Percentiles rank a stretch among this genome's conserved stretches.
Evolutionary conservation across 2,888 invertebrate genomes (phyloP).

Genomic region (Dascillus cervinus): DNA sequence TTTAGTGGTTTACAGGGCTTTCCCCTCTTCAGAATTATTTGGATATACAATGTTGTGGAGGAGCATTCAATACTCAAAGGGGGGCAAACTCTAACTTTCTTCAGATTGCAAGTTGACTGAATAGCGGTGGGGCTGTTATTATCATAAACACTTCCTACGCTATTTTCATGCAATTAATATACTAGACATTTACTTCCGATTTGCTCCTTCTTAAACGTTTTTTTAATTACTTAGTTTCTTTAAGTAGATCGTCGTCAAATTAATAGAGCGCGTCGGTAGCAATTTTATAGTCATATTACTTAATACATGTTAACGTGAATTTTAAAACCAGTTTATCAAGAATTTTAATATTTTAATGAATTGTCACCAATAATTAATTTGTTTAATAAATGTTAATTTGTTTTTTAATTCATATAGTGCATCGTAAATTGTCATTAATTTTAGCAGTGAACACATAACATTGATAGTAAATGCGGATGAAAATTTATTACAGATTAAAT

Average conservation of each 20-base stretch:
- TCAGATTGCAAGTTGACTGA: conserved; percentile 3
- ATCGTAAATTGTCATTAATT: too few species aligned
- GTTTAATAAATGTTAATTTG: too few species aligned
- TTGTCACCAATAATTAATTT: too few species aligned
- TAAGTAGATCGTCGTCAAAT: not conserved
- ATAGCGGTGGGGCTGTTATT: conserved; percentile 6
- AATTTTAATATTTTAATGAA: too few species aligned
- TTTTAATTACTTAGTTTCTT: not conserved
- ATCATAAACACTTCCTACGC: conserved; percentile 7
- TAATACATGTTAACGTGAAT: too few species aligned
- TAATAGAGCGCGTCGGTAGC: conserved; percentile 4
- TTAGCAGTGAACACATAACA: too few species aligned
- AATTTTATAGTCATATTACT: too few species aligned
- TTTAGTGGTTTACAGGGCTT: conserved; percentile 28
- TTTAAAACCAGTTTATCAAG: too few species aligned
- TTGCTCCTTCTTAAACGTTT: conserved; percentile 2
- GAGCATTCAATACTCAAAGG: conserved; percentile 8
- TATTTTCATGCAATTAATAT: conserved; percentile 6
- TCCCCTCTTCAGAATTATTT: conserved; percentile 26
- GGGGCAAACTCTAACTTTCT: conserved; percentile 10
- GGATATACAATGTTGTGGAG: conserved; percentile 7
- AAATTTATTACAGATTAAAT: too few species aligned
- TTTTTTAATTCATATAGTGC: too few species aligned
- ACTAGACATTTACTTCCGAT: conserved; percentile 8
- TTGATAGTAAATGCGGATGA: too few species aligned